Evolutionary conservation across 1,140 invertebrate genomes (phyloP), one percentile per base, ranked within the genome.

Genomic region (Meloidogyne hapla): DNA sequence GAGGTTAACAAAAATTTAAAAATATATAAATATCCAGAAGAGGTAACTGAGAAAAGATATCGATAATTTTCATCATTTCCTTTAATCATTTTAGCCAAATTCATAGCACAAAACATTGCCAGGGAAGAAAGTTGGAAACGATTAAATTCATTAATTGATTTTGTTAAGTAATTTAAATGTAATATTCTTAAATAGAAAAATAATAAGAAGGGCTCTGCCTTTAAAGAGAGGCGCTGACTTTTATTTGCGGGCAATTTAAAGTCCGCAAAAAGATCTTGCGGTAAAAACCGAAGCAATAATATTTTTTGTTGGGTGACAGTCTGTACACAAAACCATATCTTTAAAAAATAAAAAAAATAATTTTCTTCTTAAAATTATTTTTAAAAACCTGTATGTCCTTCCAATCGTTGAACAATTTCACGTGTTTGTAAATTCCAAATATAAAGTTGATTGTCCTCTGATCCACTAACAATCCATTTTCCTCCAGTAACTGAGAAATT

Each of bases 371-470:
- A 1, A 5, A 33, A 33, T n/a, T n/a, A n/a, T n/a, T n/a, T n/a
- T n/a, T 33, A 90, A 4, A 33, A 33, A 93, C 93, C 93, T 85
- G 94, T 95, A 87, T 98, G 96, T 3, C 96, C 96, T 85, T 93
- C 92, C 73, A 99, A 88, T 89, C 95, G 95, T 89, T 99, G 97
- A 66, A 99, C 97, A 79, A 99, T 94, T 90, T 99, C 96, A 89
- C 99, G 98, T 21, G 95, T 96, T 87, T 99, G 96, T 72, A 99
- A 90, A 90, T 99, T 99, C 97, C 97, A 99, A 83, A 99, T 96
- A 85, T 98, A 99, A 3, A 99, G 95, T 90, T 95, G 91, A 87
- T 97, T 95, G 88, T 99, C 97, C 90, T 99, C 97, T n/a, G 96
- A 98, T 18, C 97, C 97, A 69, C 95, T 97, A 63, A 99, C 96